Percentiles rank a stretch among this genome's conserved stretches.
These are phyloP conservation scores for Caenorhabditis panamensis DNA, from an alignment of 2,888 invertebrate species.

Conservation along the genomic window DNA sequence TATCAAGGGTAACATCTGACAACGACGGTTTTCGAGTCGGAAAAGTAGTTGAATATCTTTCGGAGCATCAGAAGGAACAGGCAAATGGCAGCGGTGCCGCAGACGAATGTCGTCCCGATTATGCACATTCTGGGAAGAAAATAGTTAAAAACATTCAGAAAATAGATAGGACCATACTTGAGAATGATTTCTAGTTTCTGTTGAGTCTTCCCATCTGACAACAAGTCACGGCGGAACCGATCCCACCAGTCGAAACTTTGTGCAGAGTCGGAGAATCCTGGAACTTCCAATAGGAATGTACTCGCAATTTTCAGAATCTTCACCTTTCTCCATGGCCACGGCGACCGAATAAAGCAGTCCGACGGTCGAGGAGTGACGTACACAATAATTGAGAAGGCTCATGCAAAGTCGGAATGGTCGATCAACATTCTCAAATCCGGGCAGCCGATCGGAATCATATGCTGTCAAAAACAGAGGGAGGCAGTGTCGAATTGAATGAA, in stretches of 20 bases:
- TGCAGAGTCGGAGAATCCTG: constrained; percentile 22
- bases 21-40: constrained; percentile 43
- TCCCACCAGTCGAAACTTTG: constrained; percentile 51
- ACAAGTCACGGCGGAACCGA: constrained; percentile 39
- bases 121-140: constrained; percentile 55
- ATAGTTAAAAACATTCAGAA: constrained; percentile 1
- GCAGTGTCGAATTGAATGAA: constrained; percentile 5
- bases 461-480: constrained; percentile 41
- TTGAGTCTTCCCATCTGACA: constrained; percentile 38
- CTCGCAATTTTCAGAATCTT: too few relatives aligned
- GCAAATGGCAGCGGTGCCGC: constrained; percentile 41
- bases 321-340: constrained; percentile 41
- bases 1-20: constrained; percentile 42
- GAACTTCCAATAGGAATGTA: background rate
- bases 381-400: constrained; percentile 48
- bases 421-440: constrained; percentile 17
- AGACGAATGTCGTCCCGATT: constrained; percentile 45
- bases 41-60: constrained; percentile 33
- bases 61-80: constrained; percentile 31
- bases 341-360: constrained; percentile 48
- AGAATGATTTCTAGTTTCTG: constrained; percentile 49
- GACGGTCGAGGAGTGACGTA: constrained; percentile 39
- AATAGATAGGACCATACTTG: constrained; percentile 6
- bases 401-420: constrained; percentile 14
- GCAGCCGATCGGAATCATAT: constrained; percentile 33